Evolutionary conservation across 2,113 vertebrate genomes (phyloP).

Genomic region (Connochaetes taurinus): DNA sequence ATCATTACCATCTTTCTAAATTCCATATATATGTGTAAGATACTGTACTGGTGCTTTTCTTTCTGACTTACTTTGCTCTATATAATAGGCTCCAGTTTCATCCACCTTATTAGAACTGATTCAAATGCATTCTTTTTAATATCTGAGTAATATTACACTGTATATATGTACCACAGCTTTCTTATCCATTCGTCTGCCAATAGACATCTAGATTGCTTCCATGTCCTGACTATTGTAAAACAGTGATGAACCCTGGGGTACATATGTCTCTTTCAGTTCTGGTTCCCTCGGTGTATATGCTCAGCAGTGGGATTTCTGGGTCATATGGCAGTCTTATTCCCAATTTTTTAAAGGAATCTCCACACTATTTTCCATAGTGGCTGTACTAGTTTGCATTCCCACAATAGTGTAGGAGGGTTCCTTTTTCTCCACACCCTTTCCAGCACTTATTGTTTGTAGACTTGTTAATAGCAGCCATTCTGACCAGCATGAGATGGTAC

Average conservation of each 20-base stretch:
- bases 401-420: not conserved
- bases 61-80: fast-evolving
- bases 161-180: not conserved
- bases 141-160: not conserved
- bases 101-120: not conserved
- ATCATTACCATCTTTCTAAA: not conserved
- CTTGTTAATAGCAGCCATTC: not conserved
- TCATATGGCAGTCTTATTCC: not conserved
- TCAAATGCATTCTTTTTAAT: not conserved
- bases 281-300: fast-evolving
- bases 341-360: not conserved
- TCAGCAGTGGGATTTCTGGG: not conserved
- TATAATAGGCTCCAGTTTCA: not conserved
- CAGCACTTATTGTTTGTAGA: not conserved
- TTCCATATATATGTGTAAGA: not conserved
- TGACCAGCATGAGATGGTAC: not conserved
- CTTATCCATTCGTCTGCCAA: not conserved
- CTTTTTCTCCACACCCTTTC: not conserved
- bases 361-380: not conserved
- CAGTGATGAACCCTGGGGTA: not conserved
- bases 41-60: not conserved
- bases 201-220: not conserved
- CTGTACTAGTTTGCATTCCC: not conserved
- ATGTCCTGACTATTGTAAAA: not conserved
- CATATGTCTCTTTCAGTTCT: not conserved